A percentile compares a stretch with the other conserved stretches of the same genome.
phyloP scores from a whole-genome alignment of 2,797 vertebrate species.

The Orestias chungarensis region DNA sequence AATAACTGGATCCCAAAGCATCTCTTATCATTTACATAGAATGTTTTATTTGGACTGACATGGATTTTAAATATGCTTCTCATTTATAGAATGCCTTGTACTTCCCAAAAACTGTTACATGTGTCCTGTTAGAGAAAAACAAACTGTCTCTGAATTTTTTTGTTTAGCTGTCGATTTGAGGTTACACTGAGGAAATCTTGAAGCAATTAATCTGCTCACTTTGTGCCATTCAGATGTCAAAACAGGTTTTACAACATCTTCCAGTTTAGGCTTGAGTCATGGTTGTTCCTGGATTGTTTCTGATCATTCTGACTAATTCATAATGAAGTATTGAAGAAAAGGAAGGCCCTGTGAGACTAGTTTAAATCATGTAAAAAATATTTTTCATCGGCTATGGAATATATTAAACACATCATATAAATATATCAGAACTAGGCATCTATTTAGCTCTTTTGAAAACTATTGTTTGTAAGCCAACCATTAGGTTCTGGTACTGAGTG shows the following conservation, averaged over 20 bases:
- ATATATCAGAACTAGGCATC: not conserved
- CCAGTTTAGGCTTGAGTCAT: too few relatives aligned
- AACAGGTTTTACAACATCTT: too few relatives aligned
- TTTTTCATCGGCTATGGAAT: not conserved
- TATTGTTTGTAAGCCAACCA: not conserved
- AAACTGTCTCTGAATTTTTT: not conserved
- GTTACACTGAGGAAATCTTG: not conserved
- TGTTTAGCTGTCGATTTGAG: not conserved
- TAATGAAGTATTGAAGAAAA: not conserved
- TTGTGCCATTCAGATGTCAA: not conserved
- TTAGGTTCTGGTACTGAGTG: not conserved
- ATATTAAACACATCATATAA: not conserved
- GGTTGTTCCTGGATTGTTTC: too few relatives aligned
- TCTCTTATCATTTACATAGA: slow-evolving; percentile 17
- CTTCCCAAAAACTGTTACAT: not conserved
- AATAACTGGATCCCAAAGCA: slow-evolving; percentile 2
- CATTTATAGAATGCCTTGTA: not conserved
- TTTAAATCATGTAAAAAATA: not conserved
- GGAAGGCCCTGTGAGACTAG: not conserved
- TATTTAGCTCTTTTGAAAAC: not conserved
- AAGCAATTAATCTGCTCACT: not conserved
- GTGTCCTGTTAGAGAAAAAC: not conserved
- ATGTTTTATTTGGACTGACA: not conserved
- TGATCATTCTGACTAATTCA: too few relatives aligned
- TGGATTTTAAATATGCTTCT: too few relatives aligned